Base-by-base conservation (phyloP, 1,140 invertebrate genomes). In the Artemia franciscana region DNA sequence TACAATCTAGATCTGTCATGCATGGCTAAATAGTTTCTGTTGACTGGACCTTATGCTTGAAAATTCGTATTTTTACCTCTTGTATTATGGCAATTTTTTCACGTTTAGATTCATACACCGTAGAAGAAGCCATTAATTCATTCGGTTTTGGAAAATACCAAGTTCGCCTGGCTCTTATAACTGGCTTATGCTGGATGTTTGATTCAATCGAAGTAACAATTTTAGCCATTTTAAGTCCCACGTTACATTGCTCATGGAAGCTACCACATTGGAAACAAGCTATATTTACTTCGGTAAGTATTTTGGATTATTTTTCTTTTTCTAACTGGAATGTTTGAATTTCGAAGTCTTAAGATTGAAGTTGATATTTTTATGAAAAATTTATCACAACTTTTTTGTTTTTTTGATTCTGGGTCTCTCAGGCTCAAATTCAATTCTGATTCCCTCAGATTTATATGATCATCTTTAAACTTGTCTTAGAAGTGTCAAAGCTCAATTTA, bases 171-270 rank as follows among this genome's bases (percentile, higher is more conserved):
- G 89, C 86, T 1, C 74, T 90, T 18, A 84, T 86, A 68, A 89
- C 87, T 27, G 87, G 87, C 1, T 74, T 91, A 4, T 90, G 87
- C 70, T 88, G 91, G 91, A 95, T 94, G 91, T 88, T 91, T 26
- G 92, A 97, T 73, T 91, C 89, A 51, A 95, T 96, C 91, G 92
- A 96, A 77, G 95, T 96, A 86, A 95, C 92, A 71, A 92, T 96
- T 69, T 75, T 97, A 5, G 89, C 88, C 67, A 93, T 96, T 66
- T 73, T 96, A 15, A 89, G 88, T 58, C 91, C 91, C 58, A 88
- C 91, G 0, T 73, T 96, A 21, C 88, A 91, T 71, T 96, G 91
- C 74, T 85, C 89, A 73, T 96, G 91, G 91, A 82, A 85, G 69
- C 86, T 96, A 66, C 80, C 83, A 65, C 81, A 84, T 74, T 89